Conservation (phyloP, 2,797 vertebrate species). For the Sebastiscus tertius region DNA sequence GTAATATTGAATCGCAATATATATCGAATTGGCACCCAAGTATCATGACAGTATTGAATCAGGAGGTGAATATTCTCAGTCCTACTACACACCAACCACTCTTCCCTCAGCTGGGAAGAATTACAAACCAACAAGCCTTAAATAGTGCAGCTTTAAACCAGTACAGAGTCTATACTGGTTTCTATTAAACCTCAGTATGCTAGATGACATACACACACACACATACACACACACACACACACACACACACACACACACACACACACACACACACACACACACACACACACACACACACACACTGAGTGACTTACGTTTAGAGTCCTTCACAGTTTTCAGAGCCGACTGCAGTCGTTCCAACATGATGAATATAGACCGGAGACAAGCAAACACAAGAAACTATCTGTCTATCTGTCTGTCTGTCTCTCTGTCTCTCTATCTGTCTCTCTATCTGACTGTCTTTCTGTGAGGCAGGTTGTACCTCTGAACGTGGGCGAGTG, state of each 20-base stretch:
- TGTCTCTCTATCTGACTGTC: neutral
- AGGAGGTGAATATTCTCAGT: no score
- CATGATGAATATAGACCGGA: constrained; percentile 58
- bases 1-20: no score
- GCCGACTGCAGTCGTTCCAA: constrained; percentile 83
- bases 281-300: neutral
- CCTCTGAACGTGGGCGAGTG: constrained; percentile 17
- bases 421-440: neutral
- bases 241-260: neutral
- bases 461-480: constrained; percentile 9
- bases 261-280: neutral
- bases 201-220: neutral
- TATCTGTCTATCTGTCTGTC: neutral
- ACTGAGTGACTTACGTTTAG: constrained; percentile 75
- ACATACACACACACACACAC: neutral
- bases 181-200: no score
- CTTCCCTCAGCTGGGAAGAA: no score
- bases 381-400: neutral
- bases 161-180: neutral
- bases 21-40: no score
- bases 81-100: no score
- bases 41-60: no score
- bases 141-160: neutral
- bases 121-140: neutral
- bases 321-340: constrained; percentile 80